phyloP scores from a whole-genome alignment of 1,140 invertebrate genomes.

The Conus betulinus region DNA sequence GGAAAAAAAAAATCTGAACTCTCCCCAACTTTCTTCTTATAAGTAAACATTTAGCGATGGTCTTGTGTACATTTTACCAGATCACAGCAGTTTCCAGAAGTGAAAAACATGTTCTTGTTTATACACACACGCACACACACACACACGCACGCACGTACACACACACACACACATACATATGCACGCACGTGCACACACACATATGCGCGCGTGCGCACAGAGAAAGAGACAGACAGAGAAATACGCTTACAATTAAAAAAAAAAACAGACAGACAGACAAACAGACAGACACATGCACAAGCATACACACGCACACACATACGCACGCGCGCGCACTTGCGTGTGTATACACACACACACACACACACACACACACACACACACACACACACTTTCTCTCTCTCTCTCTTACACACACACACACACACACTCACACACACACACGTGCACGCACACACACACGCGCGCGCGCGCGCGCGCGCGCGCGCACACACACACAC shows the following conservation, averaged over 20 bases:
- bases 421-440: not conserved
- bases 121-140: no score
- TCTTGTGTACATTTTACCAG: no score
- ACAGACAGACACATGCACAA: not conserved
- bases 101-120: no score
- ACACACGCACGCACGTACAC: no score
- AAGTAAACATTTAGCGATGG: no score
- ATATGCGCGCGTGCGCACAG: not conserved
- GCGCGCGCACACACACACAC: not conserved
- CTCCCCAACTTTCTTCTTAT: no score
- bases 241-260: not conserved
- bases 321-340: not conserved
- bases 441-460: not conserved
- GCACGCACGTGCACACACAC: no score
- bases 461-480: not conserved
- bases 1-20: no score
- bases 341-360: not conserved
- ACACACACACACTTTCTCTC: not conserved
- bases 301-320: not conserved
- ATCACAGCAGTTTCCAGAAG: no score
- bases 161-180: no score
- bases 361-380: not conserved
- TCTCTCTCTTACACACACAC: not conserved
- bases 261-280: not conserved
- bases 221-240: not conserved